Evolutionary conservation across 92 coral and sea anemone genomes (phyloP), one percentile per base, ranked within the genome.

Genomic region (Palythoa grandis): DNA sequence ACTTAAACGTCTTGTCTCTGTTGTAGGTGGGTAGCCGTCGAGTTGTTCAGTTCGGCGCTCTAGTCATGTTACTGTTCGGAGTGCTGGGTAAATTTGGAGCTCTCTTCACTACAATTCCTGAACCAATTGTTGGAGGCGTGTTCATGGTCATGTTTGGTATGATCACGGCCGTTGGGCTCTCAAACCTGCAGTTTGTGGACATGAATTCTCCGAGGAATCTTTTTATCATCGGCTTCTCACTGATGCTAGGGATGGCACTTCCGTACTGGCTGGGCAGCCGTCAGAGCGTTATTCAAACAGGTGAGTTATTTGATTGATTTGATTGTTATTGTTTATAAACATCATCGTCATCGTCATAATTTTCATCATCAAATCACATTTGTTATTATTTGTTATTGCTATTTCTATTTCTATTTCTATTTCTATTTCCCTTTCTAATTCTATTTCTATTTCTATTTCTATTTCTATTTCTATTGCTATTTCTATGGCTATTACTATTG

Each of bases 71-170:
- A 5, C 56, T 92, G 65, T 84, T 87, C 2, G 98, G 95, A 14
- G 87, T 94, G n/a, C 90, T 94, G 71, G 95, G 95, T 48, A 92
- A 95, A 83, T 89, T 95, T 76, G 98, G 98, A 13, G 98, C 98
- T 19, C 89, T 95, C 17, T 95, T 95, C 86, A 92, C 96, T 37
- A 95, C 97, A 9, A 95, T 95, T 72, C 98, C 98, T 38, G 93
- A 95, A 53, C 98, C 98, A 39, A 95, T 95, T 17, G 92, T 95
- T 3, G 98, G 98, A 20, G 98, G 98, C 0, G 93, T 95, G 29
- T 95, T 95, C 84, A 93, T 95, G 82, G 88, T 92, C n/a, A 91
- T 95, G 95, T 95, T 93, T 57, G 94, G 98, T 37, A 95, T 95
- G 90, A 88, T 95, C 38, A 87, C 96, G 5, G 96, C 98, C 14